Conservation (phyloP, 2,797 vertebrate species). For the Tiaroga cobitis region DNA sequence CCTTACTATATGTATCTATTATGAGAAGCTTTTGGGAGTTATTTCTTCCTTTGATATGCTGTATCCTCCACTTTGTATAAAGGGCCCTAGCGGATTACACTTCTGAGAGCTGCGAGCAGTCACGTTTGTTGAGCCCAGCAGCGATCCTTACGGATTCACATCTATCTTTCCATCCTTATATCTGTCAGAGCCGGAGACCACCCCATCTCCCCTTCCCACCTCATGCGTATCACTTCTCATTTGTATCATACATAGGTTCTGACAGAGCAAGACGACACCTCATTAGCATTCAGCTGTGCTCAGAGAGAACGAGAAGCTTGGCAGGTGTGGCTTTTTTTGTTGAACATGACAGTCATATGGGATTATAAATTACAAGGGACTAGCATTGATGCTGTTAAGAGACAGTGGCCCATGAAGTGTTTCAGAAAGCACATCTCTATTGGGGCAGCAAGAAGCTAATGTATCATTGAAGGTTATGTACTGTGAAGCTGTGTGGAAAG, state of each 20-base stretch:
- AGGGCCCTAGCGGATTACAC: conserved; percentile 33
- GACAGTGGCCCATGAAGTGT: conserved; percentile 8
- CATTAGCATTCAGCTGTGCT: conserved; percentile 59
- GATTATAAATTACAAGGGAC: conserved; percentile 46
- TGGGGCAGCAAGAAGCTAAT: conserved; percentile 38
- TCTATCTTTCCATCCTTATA: conserved; percentile 35
- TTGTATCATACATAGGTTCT: conserved; percentile 47
- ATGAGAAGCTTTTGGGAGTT: conserved; percentile 48
- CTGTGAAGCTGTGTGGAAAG: conserved; percentile 26
- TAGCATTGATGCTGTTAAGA: conserved; percentile 46
- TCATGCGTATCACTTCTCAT: conserved; percentile 54
- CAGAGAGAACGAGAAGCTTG: conserved; percentile 34
- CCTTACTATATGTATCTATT: conserved; percentile 37
- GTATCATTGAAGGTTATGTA: conserved; percentile 27
- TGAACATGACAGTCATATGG: conserved; percentile 58
- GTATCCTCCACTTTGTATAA: conserved; percentile 48
- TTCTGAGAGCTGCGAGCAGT: conserved; percentile 32
- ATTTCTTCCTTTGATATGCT: conserved; percentile 49
- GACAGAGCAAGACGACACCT: conserved; percentile 51
- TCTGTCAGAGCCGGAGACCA: conserved; percentile 34
- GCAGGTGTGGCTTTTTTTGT: conserved; percentile 47
- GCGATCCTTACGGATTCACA: conserved; percentile 14
- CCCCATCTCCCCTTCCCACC: conserved; percentile 32
- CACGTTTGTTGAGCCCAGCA: conserved; percentile 27
- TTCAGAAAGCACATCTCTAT: conserved; percentile 26